Evolutionary conservation across 2,888 invertebrate species (phyloP), one percentile per base, ranked within the genome.

Genomic region (Labia minor): DNA sequence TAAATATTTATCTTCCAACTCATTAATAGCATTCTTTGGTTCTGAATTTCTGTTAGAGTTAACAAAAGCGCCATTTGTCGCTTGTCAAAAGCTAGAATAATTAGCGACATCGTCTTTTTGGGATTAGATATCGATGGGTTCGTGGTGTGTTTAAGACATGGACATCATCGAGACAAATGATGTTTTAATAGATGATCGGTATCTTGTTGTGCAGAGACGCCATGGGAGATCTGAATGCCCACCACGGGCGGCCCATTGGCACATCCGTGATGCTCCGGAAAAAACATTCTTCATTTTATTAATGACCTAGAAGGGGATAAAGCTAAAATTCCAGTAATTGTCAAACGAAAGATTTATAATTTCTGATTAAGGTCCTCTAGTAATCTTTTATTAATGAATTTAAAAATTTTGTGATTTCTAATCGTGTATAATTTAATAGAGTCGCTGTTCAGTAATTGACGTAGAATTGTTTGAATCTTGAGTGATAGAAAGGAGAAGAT

Each of bases 1-100:
- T 49, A 49, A 49, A 49, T 49, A 49, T 49, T 49, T 49, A 49
- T 49, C 49, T 49, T 49, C 49, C n/a, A 49, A 49, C 49, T 49
- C 49, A 49, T 49, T 49, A 49, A 49, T 49, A 49, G 49, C 49
- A 49, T 49, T 49, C 49, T 49, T 49, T 49, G 16, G 8, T 14
- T 49, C 14, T n/a, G 49, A 14, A 8, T 49, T 49, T 49, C 49
- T 49, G 49, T 49, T 49, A 49, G 49, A 49, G 49, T 16, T 14
- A 49, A 49, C 49, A 49, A 49, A 49, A 49, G 49, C 49, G 49
- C 49, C 49, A 49, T 49, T 49, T 49, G 49, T 49, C 49, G 49
- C 49, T 49, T 49, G 49, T 49, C 49, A 49, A 49, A 49, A 49
- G 49, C 49, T 14, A 49, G 49, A 49, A 49, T 49, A 49, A 49